A percentile compares a stretch with the other conserved stretches of the same genome.
phyloP scores from a whole-genome alignment of 2,888 invertebrate genomes.

The Ormyrus rosae region DNA sequence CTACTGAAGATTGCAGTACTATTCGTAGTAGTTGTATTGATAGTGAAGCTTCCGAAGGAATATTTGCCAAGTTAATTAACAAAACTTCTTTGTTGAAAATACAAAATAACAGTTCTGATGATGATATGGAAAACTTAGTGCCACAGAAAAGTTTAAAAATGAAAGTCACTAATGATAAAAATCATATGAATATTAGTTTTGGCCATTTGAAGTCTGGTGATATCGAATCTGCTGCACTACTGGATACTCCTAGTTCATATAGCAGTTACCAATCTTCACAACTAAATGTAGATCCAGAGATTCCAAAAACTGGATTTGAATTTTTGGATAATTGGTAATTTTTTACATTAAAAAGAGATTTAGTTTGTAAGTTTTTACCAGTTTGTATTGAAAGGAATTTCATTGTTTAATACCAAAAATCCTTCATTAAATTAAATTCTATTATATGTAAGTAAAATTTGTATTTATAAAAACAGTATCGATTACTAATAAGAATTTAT shows the following conservation, averaged over 20 bases:
- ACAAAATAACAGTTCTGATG: constrained; percentile 63
- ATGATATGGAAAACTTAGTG: constrained; percentile 68
- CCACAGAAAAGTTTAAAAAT: constrained; percentile 62
- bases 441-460: constrained; percentile 3
- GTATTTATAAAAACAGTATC: constrained; percentile 8
- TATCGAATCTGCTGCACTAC: constrained; percentile 69
- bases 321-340: constrained; percentile 79
- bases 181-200: constrained; percentile 67
- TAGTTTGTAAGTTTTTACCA: constrained; percentile 7
- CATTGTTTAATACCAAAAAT: constrained; percentile 1
- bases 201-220: constrained; percentile 68
- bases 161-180: constrained; percentile 61
- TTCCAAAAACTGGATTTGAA: constrained; percentile 79
- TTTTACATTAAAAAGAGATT: not conserved
- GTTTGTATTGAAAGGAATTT: constrained; percentile 12
- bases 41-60: constrained; percentile 67
- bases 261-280: constrained; percentile 71
- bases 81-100: constrained; percentile 70
- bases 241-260: constrained; percentile 73
- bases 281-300: constrained; percentile 71
- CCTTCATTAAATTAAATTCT: not conserved
- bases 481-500: not conserved
- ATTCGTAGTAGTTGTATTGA: constrained; percentile 62
- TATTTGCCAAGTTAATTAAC: constrained; percentile 70
- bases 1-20: constrained; percentile 64